These are phyloP conservation scores for Catamblyrhynchus diadema DNA, from an alignment of 2,797 vertebrate genomes.

Conservation along the genomic window DNA sequence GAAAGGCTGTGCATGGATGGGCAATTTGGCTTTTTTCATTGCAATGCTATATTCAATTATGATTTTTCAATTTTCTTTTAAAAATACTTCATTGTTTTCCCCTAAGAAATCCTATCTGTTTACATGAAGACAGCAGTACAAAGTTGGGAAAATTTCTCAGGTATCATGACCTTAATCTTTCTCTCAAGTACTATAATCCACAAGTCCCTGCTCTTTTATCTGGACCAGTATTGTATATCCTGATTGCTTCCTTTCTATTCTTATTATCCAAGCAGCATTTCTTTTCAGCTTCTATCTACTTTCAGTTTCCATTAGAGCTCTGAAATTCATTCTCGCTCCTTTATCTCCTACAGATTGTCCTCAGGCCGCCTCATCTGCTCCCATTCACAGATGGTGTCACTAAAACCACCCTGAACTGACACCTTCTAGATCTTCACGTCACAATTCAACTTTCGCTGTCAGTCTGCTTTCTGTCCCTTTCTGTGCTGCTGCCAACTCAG, in stretches of 20 bases:
- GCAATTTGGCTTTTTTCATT: fast-evolving
- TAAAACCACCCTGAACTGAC: neutral
- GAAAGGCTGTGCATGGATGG: neutral
- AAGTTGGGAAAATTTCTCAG: neutral
- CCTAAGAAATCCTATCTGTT: neutral
- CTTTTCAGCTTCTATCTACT: neutral
- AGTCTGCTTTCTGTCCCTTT: neutral
- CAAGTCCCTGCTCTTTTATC: neutral
- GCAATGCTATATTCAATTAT: neutral
- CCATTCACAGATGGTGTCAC: neutral
- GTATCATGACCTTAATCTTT: neutral
- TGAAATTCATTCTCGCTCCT: neutral
- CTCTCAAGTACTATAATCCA: neutral
- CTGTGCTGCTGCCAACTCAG: neutral
- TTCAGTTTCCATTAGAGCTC: neutral
- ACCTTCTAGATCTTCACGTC: neutral
- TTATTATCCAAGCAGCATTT: neutral
- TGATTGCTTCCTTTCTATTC: neutral
- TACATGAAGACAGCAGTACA: neutral
- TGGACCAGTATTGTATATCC: neutral
- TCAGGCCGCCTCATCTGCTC: neutral
- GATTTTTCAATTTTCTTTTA: neutral
- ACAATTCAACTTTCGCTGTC: neutral
- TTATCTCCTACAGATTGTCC: neutral
- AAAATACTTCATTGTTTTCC: neutral